Conservation (phyloP, 1,140 invertebrate species). For the Marisa cornuarietis region DNA sequence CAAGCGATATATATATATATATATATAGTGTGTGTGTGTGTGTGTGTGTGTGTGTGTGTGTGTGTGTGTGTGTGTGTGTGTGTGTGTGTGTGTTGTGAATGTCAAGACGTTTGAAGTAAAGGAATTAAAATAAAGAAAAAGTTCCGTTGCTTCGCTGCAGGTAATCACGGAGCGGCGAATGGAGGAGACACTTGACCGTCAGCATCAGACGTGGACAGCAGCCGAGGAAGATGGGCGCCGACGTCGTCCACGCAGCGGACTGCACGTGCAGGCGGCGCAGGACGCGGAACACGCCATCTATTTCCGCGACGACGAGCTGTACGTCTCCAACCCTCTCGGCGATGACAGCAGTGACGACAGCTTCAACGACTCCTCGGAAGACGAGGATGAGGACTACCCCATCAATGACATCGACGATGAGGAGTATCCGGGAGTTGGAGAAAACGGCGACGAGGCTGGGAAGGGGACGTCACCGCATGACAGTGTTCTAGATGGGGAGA, state of each 20-base stretch:
- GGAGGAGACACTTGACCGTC: conserved; percentile 19
- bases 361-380: conserved; percentile 3
- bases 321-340: conserved; percentile 21
- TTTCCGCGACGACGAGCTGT: conserved; percentile 20
- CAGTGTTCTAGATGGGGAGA: no score
- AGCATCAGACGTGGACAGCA: conserved; percentile 5
- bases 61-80: conserved; percentile 4
- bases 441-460: not conserved
- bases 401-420: not conserved
- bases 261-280: not conserved
- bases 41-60: no score
- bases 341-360: conserved; percentile 14
- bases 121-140: no score
- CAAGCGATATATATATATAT: no score
- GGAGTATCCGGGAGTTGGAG: not conserved
- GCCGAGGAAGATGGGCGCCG: not conserved
- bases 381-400: not conserved
- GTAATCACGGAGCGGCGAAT: conserved; percentile 15
- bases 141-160: not conserved
- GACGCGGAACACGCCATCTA: conserved; percentile 6
- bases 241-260: no score
- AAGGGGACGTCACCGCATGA: not conserved
- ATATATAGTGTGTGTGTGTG: no score
- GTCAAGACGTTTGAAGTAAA: not conserved
- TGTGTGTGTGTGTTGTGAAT: conserved; percentile 6